Evolutionary conservation across 2,797 vertebrate species (phyloP).

Genomic region (Acipenser oxyrinchus): DNA sequence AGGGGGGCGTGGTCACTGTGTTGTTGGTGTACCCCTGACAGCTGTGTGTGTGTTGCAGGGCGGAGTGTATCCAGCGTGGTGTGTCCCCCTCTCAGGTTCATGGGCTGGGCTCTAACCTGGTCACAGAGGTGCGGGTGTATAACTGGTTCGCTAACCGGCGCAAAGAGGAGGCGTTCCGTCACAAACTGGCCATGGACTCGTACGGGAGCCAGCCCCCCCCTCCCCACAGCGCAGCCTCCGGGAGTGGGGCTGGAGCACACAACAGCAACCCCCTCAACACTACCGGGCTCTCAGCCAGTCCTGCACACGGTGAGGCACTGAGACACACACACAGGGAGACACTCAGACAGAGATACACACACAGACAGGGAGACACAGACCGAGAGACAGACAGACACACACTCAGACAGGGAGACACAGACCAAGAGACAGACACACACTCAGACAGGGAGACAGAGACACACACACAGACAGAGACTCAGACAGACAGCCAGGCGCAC

Average conservation of each 20-base stretch:
- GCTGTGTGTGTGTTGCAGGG: conserved; percentile 55
- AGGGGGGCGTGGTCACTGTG: too few relatives aligned
- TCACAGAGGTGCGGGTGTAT: conserved; percentile 95
- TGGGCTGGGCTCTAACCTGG: conserved; percentile 91
- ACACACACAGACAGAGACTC: too few relatives aligned
- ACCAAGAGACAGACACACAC: too few relatives aligned
- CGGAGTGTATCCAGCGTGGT: conserved; percentile 91
- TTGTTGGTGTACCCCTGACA: too few relatives aligned
- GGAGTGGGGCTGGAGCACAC: too few relatives aligned
- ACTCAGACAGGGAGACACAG: too few relatives aligned
- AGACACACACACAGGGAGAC: too few relatives aligned
- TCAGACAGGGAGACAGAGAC: too few relatives aligned
- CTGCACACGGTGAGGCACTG: conserved; percentile 71
- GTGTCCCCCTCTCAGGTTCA: conserved; percentile 95
- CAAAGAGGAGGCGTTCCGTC: conserved; percentile 96
- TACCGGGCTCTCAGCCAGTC: conserved; percentile 61
- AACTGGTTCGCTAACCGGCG: conserved; percentile 98
- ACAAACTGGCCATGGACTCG: conserved; percentile 91
- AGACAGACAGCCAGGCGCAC: too few relatives aligned
- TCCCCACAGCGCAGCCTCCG: conserved; percentile 3
- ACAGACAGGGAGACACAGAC: too few relatives aligned
- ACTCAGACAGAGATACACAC: too few relatives aligned
- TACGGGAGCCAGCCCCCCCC: conserved; percentile 52
- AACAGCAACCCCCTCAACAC: conserved; percentile 44
- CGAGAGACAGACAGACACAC: too few relatives aligned